These are phyloP conservation scores for Pelobates fuscus DNA, from an alignment of 2,113 vertebrate genomes.

Conservation along the genomic window DNA sequence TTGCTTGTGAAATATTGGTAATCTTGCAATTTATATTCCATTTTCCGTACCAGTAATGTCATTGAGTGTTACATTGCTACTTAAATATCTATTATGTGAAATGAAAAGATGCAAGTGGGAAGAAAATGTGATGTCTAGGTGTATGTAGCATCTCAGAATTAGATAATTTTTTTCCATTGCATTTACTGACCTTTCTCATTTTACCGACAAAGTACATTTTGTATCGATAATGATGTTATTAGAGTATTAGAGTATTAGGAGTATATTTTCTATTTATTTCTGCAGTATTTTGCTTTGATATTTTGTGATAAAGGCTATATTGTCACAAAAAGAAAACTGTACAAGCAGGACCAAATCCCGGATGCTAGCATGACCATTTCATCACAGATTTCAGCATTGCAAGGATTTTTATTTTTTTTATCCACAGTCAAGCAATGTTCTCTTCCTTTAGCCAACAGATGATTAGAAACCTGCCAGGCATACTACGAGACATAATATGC, in stretches of 20 bases:
- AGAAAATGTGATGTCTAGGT: neutral
- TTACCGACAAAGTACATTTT: too few relatives aligned
- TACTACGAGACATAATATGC: conserved; percentile 37
- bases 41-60: neutral
- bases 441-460: conserved; percentile 38
- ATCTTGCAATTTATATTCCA: neutral
- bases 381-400: conserved; percentile 26
- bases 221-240: too few relatives aligned
- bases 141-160: neutral
- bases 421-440: conserved; percentile 37
- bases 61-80: neutral
- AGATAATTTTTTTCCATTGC: neutral
- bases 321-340: conserved; percentile 8
- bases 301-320: neutral
- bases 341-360: conserved; percentile 1
- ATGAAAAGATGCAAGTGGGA: neutral
- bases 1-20: neutral
- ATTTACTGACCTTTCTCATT: too few relatives aligned
- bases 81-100: neutral
- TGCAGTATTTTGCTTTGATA: neutral
- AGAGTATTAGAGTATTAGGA: neutral
- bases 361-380: conserved; percentile 30
- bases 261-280: neutral
- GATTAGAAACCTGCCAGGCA: conserved; percentile 48
- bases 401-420: conserved; percentile 36